Base-by-base conservation (phyloP, 1,140 invertebrate genomes). In the Notospermus geniculatus region DNA sequence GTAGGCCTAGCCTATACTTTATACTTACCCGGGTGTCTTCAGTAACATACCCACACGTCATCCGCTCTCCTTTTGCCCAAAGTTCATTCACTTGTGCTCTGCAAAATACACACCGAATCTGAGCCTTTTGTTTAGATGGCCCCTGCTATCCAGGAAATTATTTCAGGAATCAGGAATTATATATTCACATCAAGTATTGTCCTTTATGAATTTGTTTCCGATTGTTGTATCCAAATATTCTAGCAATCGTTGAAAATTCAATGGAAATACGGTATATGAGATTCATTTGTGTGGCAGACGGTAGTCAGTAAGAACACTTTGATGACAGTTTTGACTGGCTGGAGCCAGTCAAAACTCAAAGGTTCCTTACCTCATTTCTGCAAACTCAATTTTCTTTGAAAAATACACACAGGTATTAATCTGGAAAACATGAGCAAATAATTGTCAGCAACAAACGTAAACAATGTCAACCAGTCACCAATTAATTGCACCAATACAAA, bases 341-440 rank as follows among this genome's bases (percentile, higher is more conserved):
- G n/a, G n/a, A n/a, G n/a, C n/a, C n/a, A n/a, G n/a, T n/a, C n/a
- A n/a, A n/a, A n/a, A n/a, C n/a, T 29, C 39, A 57, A n/a, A n/a
- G 11, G 57, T 76, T 54, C 58, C 55, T 68, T 57, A 84, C 83
- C 76, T 80, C 71, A 84, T 83, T 54, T 79, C 80, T 60, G 90
- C 92, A 81, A 93, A 95, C 82, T 97, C 93, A 56, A 98, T 88
- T 79, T 95, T 97, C 80, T 97, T 98, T 71, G 94, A 95, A 45
- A 93, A 84, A 80, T 98, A 97, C 1, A 96, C 91, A 83, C 94
- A 96, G 29, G 91, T 92, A 68, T 93, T 89, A 0, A 91, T 87
- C 92, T 94, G 67, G 17, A 83, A 84, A 64, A 74, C 62, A 71
- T 64, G 23, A 56, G 1, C 11, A 27, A 52, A 23, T 64, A 2